phyloP scores from a whole-genome alignment of 2,888 invertebrate species.

The Gibbula magus region DNA sequence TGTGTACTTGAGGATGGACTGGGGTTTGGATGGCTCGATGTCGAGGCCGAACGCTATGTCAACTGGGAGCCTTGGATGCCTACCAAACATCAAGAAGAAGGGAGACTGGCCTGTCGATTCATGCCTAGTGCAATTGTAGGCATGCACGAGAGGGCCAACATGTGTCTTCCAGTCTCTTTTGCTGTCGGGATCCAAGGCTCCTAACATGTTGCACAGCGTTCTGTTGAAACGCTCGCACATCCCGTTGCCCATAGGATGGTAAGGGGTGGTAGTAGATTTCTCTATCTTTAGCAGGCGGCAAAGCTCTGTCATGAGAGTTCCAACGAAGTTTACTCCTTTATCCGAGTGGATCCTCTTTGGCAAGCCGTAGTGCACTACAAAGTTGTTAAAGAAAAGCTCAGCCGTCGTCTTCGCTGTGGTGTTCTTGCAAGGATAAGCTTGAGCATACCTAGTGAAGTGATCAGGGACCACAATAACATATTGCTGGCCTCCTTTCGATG shows the following conservation, averaged over 20 bases:
- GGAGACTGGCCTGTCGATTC: background rate
- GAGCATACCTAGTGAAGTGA: background rate
- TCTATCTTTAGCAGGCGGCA: background rate
- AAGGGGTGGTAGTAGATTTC: background rate
- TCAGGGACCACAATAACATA: too few species aligned
- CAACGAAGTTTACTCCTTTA: background rate
- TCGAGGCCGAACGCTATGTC: background rate
- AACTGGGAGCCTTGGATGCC: background rate
- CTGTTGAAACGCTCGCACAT: background rate
- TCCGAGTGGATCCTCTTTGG: background rate
- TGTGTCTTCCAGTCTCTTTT: background rate
- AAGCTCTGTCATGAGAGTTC: background rate
- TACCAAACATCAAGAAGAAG: constrained; percentile 3
- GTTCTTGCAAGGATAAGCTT: too few species aligned
- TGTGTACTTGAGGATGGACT: background rate
- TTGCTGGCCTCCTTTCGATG: background rate
- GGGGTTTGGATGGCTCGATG: too few species aligned
- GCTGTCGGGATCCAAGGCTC: background rate
- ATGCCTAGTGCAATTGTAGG: constrained; percentile 1
- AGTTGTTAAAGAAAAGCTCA: background rate
- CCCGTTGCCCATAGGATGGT: constrained; percentile 10
- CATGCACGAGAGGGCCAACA: background rate
- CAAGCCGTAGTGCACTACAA: background rate
- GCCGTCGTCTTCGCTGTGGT: background rate
- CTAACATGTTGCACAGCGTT: background rate